Base-by-base conservation (phyloP, 2,888 invertebrate species). In the Microdon myrmicae region DNA sequence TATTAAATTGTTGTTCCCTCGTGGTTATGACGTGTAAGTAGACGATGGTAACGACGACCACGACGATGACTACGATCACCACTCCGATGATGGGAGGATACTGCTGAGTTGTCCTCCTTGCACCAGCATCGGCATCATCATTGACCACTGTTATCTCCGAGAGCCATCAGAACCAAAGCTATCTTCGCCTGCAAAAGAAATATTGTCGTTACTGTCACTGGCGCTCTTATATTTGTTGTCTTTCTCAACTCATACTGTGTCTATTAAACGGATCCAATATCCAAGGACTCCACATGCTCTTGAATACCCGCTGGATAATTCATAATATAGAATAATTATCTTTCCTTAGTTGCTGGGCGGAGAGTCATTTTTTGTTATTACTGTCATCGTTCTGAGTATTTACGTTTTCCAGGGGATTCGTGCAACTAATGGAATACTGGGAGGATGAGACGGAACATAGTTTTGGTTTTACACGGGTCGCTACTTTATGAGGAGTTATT, bases 1-100 rank as follows among this genome's bases (percentile, higher is more conserved):
- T 58, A 64, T 64, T 64, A 64, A 64, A 64, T 53, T 58, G 64
- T 47, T 64, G 37, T 38, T 53, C 53, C 37, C 53, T 53, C 43
- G 53, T 43, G 64, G 58, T 53, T 51, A 43, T 58, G 61, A 56
- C 44, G 56, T 64, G 61, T 56, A 56, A 43, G 47, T 37, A 37
- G 58, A 58, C 41, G 56, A 43, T 43, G 8, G 23, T 9, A 10
- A 17, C 10, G 32, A 17, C 32, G 13, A 32, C n/a, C 16, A 8
- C 10, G 4, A 31, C 14, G 6, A 37, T 31, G 44, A 51, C 34
- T n/a, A n/a, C n/a, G n/a, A n/a, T n/a, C n/a, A n/a, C n/a, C n/a
- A n/a, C n/a, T n/a, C n/a, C n/a, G n/a, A n/a, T n/a, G n/a, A n/a
- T n/a, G n/a, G n/a, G n/a, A n/a, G n/a, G n/a, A n/a, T n/a, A 17